Base-by-base conservation (phyloP, 2,797 vertebrate genomes). In the Apogon talboti region DNA sequence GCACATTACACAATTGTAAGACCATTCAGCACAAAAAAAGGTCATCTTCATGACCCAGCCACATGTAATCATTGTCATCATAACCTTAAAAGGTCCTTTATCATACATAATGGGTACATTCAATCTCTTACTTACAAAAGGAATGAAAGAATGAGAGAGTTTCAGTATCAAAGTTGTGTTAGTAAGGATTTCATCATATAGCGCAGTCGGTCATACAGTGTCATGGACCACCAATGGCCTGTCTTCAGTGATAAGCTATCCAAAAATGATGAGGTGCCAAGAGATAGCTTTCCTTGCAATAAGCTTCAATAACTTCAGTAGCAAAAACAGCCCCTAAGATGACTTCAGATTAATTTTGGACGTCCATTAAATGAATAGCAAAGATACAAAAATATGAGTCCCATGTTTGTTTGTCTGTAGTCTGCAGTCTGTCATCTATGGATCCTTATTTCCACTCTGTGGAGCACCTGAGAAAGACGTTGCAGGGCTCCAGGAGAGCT, bases 91-190 rank as follows among this genome's bases (percentile, higher is more conserved):
- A 59, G 68, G 74, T 66, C 56, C 59, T 35, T 76, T 52, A 14
- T 73, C 60, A 51, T 73, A 84, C 74, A 74, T 47, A 5, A 68
- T 44, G 48, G 44, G 66, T 80, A 85, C 86, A 87, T 87, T 91
- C 76, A 70, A 55, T 76, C 53, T 66, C 65, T 83, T 69, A 74
- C 57, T 73, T 59, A 80, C 44, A 65, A 71, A 78, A 66, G 46
- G 44, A 56, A 3, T 49, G 28, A 54, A 1, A 50, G 13, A 46
- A 61, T n/a, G 52, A 15, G 7, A 69, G 43, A 51, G 38, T 46
- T 40, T 73, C 33, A n/a, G 63, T 72, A 70, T 79, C 61, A 76
- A 79, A 53, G 54, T 58, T 51, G 63, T 54, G 60, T 80, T 50
- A 73, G 71, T 73, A 61, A 71, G 52, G 64, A 71, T 40, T 60